phyloP scores from a whole-genome alignment of 53 echinoderm and acorn worm species.

The Paelopatides confundens region DNA sequence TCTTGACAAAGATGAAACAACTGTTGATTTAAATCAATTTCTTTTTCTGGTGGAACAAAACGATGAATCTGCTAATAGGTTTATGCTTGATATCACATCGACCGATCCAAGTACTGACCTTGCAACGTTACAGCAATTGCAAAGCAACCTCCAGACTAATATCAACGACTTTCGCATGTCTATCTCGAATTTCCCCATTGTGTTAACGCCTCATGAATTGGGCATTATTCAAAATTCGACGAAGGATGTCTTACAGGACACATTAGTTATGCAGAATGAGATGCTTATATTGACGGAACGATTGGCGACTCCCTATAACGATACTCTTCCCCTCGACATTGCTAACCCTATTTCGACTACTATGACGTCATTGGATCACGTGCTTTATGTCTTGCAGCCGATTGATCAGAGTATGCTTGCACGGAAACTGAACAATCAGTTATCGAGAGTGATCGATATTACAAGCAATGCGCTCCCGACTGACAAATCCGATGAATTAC shows the following conservation, averaged over 20 bases:
- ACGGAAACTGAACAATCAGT: slow-evolving; percentile 8
- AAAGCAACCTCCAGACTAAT: not conserved
- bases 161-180: not conserved
- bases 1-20: not conserved
- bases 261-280: not conserved
- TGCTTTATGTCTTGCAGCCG: slow-evolving; percentile 18
- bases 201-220: not conserved
- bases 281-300: not conserved
- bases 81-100: not conserved
- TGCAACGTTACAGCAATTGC: not conserved
- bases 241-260: not conserved
- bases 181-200: not conserved
- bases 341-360: slow-evolving; percentile 6
- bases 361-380: slow-evolving; percentile 29
- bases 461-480: not conserved
- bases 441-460: slow-evolving; percentile 29
- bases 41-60: not conserved
- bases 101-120: not conserved
- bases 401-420: slow-evolving; percentile 25
- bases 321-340: not conserved
- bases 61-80: not conserved
- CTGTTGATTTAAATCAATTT: not conserved
- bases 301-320: not conserved
- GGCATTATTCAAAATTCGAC: slow-evolving; percentile 1
- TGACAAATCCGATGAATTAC: not conserved